A percentile compares a stretch with the other conserved stretches of the same genome.
Conservation (phyloP, 2,888 invertebrate species). For the Halictus ligatus region DNA sequence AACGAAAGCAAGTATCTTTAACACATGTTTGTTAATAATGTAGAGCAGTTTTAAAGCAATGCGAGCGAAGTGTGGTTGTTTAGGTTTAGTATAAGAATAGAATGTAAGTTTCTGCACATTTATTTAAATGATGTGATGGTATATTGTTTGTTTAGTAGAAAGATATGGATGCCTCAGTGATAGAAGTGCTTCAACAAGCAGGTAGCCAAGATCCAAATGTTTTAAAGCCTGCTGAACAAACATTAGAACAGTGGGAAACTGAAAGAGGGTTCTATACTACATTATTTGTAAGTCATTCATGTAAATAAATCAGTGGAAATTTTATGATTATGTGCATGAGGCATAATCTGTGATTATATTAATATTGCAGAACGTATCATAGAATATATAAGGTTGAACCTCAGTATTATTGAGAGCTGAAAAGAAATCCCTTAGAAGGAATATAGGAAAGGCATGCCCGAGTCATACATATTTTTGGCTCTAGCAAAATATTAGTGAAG, state of each 20-base stretch:
- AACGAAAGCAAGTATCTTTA: constrained; percentile 3
- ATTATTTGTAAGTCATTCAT: constrained; percentile 88
- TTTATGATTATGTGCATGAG: neutral
- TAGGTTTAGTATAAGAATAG: neutral
- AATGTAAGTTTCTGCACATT: constrained; percentile 18
- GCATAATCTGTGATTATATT: constrained; percentile 22
- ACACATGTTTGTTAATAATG: constrained; percentile 59
- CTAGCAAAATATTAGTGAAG: neutral
- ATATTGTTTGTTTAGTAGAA: constrained; percentile 41
- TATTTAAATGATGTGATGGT: neutral
- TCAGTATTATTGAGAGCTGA: neutral
- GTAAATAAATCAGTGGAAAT: neutral
- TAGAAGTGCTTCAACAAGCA: constrained; percentile 92
- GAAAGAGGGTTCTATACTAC: constrained; percentile 95
- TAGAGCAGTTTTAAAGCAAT: constrained; percentile 8
- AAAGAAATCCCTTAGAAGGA: neutral
- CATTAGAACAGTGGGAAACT: constrained; percentile 94
- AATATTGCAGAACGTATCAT: constrained; percentile 15
- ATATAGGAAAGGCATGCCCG: neutral
- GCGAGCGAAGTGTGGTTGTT: constrained; percentile 5
- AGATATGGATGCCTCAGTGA: constrained; percentile 88
- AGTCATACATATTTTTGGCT: neutral
- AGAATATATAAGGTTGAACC: constrained; percentile 1
- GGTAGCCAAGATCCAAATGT: constrained; percentile 93
- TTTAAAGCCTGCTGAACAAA: constrained; percentile 94